Conservation (phyloP, 35 echinoderm and acorn worm species). For the Lytechinus variegatus region DNA sequence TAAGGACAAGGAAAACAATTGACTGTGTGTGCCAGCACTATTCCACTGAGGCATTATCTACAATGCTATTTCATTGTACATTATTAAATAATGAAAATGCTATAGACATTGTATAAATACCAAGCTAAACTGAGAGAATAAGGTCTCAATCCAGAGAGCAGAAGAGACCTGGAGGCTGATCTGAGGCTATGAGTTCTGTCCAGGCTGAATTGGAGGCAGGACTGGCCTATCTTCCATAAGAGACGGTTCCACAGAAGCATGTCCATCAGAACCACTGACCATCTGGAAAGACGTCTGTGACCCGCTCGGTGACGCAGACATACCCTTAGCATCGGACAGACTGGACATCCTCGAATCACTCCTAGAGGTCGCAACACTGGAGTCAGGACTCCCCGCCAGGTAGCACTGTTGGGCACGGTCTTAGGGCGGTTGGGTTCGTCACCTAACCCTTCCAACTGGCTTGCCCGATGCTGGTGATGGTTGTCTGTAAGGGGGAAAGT, state of each 20-base stretch:
- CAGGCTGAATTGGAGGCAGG: background rate
- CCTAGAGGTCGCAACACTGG: slow-evolving; percentile 71
- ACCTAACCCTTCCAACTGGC: slow-evolving; percentile 40
- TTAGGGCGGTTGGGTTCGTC: slow-evolving; percentile 63
- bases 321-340: slow-evolving; percentile 87
- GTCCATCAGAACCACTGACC: slow-evolving; percentile 29
- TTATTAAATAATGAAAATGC: too few relatives aligned
- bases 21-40: too few relatives aligned
- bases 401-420: slow-evolving; percentile 66
- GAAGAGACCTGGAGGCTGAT: background rate
- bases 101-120: too few relatives aligned
- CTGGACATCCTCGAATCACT: slow-evolving; percentile 80
- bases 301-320: slow-evolving; percentile 65
- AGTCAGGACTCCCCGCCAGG: slow-evolving; percentile 81
- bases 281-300: slow-evolving; percentile 46
- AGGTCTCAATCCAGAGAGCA: background rate
- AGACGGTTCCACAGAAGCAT: background rate
- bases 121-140: background rate
- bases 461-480: slow-evolving; percentile 76
- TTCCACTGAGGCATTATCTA: too few relatives aligned
- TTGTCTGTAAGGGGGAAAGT: slow-evolving; percentile 57
- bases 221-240: slow-evolving; percentile 32
- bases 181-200: background rate
- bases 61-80: too few relatives aligned
- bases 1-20: too few relatives aligned